Evolutionary conservation across 2,888 invertebrate species (phyloP), one percentile per base, ranked within the genome.

Genomic region (Cataglyphis rosenhaueri): DNA sequence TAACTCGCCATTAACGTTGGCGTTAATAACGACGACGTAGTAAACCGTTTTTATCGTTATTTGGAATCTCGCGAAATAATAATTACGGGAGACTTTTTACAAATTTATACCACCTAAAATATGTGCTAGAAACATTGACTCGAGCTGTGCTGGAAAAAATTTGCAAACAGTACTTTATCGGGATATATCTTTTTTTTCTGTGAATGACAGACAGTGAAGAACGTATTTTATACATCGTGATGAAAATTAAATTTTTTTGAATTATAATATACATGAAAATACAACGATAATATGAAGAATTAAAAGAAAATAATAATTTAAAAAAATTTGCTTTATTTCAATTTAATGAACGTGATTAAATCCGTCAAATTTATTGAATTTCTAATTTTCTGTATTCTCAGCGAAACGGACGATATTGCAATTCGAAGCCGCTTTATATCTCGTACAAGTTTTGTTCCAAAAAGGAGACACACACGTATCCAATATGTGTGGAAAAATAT

Each of bases 401-500:
- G 2, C n/a, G 18, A 66, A 68, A 48, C 29, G 29, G 12, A 29
- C 1, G 21, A 59, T 44, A 25, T 70, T 38, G 10, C 68, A n/a
- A 21, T 55, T 32, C 32, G 21, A 29, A 68, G 25, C n/a, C 18
- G n/a, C 59, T 32, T 52, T 32, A 44, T 48, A 44, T 48, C 59
- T 79, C 12, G 35, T 18, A 25, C 12, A 18, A 44, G 21, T 59
- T 70, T 68, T n/a, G 44, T 78, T 32, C 32, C 68, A 32, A 25
- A 32, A 32, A 57, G 44, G 32, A 29, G 57, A 44, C 57, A 57
- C 15, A 48, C 55, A 15, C 25, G 1, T 66, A 66, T 57, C 55
- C 41, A 10, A n/a, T 41, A 9, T 6, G 32, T n/a, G 44, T 29
- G 78, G 44, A 48, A 70, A 70, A 59, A 70, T 59, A 79, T 79